Evolutionary conservation across 2,888 invertebrate genomes (phyloP), one percentile per base, ranked within the genome.

Genomic region (Macaria notata): DNA sequence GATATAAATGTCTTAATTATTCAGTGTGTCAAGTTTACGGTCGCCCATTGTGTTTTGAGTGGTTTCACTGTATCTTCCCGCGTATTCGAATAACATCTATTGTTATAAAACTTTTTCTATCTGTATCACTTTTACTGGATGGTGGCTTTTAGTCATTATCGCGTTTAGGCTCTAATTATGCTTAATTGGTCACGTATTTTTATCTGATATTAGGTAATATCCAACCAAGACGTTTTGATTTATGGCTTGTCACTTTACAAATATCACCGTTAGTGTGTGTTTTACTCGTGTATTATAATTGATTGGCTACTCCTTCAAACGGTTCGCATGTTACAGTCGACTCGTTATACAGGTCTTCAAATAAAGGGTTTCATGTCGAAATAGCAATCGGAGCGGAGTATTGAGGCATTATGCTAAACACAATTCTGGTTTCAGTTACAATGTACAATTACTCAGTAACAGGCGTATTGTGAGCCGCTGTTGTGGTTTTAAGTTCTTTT

Each of bases 11-110:
- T 54, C 46, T 65, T 64, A 61, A 62, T 60, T 63, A 60, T 63
- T 59, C 61, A 49, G 59, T 63, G 70, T 75, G 75, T 77, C 80
- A 82, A 80, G 80, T 81, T 81, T 78, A 78, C 70, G 77, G 72
- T 65, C 75, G 69, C 49, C 67, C 61, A 76, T 78, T 79, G 79
- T 76, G 57, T 68, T 19, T 57, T 60, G 54, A 59, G 59, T 58
- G 68, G 70, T 77, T 78, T 77, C 73, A 72, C 73, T 68, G 62
- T 65, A 69, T 63, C 66, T 75, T 68, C 71, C 68, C 67, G 57
- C 56, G 56, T 63, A 58, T 62, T 63, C 53, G 58, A 62, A 62
- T 55, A 56, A 55, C 58, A 54, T 56, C 62, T 58, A 67, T 67
- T 65, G 67, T 65, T 65, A 1, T 43, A 42, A 64, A 62, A 63